A percentile compares a stretch with the other conserved stretches of the same genome.
phyloP scores from a whole-genome alignment of 2,113 vertebrate genomes.

The Burhinus bistriatus region DNA sequence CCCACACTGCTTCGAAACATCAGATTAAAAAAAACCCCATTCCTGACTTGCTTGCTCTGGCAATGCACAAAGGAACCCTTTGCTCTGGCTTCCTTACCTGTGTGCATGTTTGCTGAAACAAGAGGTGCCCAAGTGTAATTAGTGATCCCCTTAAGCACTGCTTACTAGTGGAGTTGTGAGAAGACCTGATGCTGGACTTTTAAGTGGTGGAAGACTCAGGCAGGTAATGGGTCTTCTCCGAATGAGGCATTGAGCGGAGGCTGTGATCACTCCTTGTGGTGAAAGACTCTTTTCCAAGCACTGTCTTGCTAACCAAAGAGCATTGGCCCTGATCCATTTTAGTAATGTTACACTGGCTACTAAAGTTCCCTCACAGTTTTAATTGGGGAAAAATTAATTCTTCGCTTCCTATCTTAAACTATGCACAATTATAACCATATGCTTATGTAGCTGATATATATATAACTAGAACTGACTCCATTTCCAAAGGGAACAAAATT shows the following conservation, averaged over 20 bases:
- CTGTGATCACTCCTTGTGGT: not conserved
- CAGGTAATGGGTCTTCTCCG: not conserved
- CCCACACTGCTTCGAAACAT: not conserved
- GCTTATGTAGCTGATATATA: not conserved
- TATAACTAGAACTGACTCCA: not conserved
- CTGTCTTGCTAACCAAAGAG: not conserved
- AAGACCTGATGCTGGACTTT: fast-evolving
- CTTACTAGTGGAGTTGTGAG: not conserved
- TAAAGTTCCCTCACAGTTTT: not conserved
- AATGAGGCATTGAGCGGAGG: not conserved
- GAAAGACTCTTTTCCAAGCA: not conserved
- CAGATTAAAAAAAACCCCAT: not conserved
- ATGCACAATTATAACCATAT: conserved; percentile 19
- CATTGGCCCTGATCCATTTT: not conserved
- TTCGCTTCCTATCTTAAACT: not conserved
- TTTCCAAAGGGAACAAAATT: conserved; percentile 31
- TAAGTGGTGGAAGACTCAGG: not conserved
- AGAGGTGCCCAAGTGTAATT: not conserved
- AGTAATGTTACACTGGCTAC: not conserved
- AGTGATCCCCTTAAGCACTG: not conserved
- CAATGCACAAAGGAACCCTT: not conserved
- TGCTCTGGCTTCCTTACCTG: not conserved
- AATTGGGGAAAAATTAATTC: conserved; percentile 32
- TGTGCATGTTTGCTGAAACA: not conserved
- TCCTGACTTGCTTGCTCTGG: not conserved